phyloP scores from a whole-genome alignment of 2,888 invertebrate species.

The Lasiommata megera region DNA sequence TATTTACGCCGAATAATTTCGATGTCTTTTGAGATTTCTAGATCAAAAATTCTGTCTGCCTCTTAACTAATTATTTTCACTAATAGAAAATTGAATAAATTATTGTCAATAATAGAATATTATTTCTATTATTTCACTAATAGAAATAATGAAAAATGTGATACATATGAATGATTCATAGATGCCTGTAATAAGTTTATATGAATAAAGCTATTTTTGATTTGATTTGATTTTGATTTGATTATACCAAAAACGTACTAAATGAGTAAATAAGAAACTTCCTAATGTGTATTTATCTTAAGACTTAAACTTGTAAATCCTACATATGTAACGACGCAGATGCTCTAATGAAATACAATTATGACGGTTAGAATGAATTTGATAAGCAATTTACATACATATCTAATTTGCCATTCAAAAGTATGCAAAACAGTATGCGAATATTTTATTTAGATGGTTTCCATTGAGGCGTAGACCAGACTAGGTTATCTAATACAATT shows the following conservation, averaged over 20 bases:
- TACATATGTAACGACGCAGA: constrained; percentile 29
- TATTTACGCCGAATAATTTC: too few species aligned
- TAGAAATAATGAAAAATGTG: too few species aligned
- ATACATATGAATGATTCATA: too few species aligned
- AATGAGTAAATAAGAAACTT: background rate
- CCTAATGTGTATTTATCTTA: background rate
- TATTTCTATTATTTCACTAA: too few species aligned
- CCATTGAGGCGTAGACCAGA: constrained; percentile 18
- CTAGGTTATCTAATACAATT: constrained; percentile 15
- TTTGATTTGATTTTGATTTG: too few species aligned
- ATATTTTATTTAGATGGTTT: constrained; percentile 16
- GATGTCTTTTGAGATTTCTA: too few species aligned
- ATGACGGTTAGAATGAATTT: constrained; percentile 44
- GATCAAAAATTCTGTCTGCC: too few species aligned
- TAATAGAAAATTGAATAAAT: too few species aligned
- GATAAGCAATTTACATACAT: constrained; percentile 56
- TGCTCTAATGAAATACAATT: constrained; percentile 48
- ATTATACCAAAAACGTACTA: background rate
- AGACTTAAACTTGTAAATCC: background rate
- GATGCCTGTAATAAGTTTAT: too few species aligned
- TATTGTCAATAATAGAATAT: too few species aligned
- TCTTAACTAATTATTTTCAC: too few species aligned
- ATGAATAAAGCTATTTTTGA: too few species aligned
- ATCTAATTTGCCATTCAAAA: constrained; percentile 41
- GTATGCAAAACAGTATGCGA: constrained; percentile 20